A percentile compares a stretch with the other conserved stretches of the same genome.
Evolutionary conservation across 2,113 vertebrate species (phyloP).

Genomic region (Ptyas mucosa): DNA sequence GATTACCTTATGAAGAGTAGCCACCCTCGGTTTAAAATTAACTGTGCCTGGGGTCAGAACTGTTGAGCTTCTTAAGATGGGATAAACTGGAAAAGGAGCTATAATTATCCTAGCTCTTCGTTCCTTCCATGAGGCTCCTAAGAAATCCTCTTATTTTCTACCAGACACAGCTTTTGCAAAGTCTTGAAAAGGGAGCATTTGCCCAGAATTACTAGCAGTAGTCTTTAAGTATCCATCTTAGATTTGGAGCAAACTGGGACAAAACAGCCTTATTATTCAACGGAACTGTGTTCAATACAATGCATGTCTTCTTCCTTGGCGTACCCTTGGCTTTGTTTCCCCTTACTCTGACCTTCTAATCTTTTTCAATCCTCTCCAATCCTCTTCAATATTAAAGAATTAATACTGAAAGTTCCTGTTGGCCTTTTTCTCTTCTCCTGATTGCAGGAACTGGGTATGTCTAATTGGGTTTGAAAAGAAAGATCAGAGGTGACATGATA

Average conservation of each 20-base stretch:
- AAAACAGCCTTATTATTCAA: not conserved
- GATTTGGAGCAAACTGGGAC: not conserved
- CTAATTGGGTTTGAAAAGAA: not conserved
- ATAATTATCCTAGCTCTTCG: conserved; percentile 38
- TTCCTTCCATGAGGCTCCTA: conserved; percentile 27
- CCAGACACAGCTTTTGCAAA: accelerated
- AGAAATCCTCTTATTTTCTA: not conserved
- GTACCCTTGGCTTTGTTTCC: not conserved
- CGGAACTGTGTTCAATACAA: not conserved
- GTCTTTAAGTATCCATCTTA: not conserved
- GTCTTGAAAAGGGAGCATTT: not conserved
- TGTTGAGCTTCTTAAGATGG: conserved; percentile 44
- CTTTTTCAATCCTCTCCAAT: conserved; percentile 3
- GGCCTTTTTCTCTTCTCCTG: conserved; percentile 7
- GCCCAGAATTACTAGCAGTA: not conserved
- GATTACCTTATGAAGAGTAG: not conserved
- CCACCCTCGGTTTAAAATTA: conserved; percentile 23
- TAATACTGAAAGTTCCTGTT: not conserved
- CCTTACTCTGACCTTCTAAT: not conserved
- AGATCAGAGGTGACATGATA: not conserved
- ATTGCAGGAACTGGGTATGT: not conserved
- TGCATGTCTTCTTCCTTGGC: not conserved
- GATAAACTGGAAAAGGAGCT: conserved; percentile 29
- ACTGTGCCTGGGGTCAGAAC: conserved; percentile 21
- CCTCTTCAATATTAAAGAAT: not conserved